phyloP scores from a whole-genome alignment of 1,140 invertebrate species.

The Anoplophora glabripennis region DNA sequence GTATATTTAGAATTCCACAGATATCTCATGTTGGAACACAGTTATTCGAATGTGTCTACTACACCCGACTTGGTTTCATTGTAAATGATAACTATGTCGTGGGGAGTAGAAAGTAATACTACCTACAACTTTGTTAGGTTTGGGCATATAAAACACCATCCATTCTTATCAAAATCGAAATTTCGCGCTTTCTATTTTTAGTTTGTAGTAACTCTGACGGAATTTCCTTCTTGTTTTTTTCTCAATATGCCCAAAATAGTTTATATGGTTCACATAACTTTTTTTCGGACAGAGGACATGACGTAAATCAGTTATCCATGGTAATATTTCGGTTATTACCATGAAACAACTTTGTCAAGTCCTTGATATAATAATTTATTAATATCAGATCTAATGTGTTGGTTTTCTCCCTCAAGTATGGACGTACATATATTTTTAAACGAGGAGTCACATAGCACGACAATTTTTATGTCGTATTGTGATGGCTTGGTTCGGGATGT shows the following conservation, averaged over 20 bases:
- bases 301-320: slow-evolving; percentile 50
- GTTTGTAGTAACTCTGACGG: too few species aligned
- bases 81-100: slow-evolving; percentile 38
- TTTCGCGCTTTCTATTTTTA: too few species aligned
- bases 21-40: slow-evolving; percentile 40
- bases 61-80: slow-evolving; percentile 51
- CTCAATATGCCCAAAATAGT: too few species aligned
- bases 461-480: slow-evolving; percentile 44
- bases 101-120: too few species aligned
- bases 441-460: slow-evolving; percentile 36
- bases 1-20: slow-evolving; percentile 3
- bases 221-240: too few species aligned
- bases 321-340: slow-evolving; percentile 46
- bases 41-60: slow-evolving; percentile 50
- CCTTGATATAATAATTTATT: slow-evolving; percentile 34
- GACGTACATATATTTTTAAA: slow-evolving; percentile 44
- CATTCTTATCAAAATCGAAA: too few species aligned
- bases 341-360: slow-evolving; percentile 34
- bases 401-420: slow-evolving; percentile 42
- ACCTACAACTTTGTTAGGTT: too few species aligned
- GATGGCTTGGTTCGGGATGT: slow-evolving; percentile 43
- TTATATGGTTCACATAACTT: too few species aligned
- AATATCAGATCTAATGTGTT: slow-evolving; percentile 30
- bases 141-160: too few species aligned
- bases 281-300: too few species aligned